A percentile compares a stretch with the other conserved stretches of the same genome.
phyloP scores from a whole-genome alignment of 2,113 vertebrate species.

The Albula goreensis region DNA sequence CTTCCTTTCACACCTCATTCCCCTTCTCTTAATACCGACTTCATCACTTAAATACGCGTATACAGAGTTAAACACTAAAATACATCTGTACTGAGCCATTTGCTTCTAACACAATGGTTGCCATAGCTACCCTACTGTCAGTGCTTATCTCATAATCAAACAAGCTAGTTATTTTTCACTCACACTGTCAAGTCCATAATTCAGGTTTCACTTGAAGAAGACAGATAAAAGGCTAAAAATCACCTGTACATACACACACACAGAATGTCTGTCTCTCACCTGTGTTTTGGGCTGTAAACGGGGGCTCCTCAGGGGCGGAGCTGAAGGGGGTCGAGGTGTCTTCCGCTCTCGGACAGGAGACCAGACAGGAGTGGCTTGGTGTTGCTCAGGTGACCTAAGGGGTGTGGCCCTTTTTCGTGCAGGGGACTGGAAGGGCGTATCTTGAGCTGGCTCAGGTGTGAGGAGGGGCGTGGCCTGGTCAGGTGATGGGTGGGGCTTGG shows the following conservation, averaged over 20 bases:
- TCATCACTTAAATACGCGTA: too few species aligned
- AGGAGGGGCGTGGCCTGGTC: slow-evolving; percentile 7
- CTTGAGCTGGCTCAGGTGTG: not conserved
- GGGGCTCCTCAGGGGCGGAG: slow-evolving; percentile 40
- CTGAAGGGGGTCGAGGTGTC: not conserved
- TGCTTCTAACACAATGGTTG: too few species aligned
- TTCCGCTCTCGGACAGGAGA: not conserved
- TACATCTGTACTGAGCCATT: too few species aligned
- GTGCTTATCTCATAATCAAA: too few species aligned
- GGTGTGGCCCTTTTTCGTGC: slow-evolving; percentile 38
- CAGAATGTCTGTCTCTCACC: slow-evolving; percentile 33
- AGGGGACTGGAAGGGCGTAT: slow-evolving; percentile 25
- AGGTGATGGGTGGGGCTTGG: not conserved
- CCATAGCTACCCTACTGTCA: too few species aligned
- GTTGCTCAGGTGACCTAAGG: slow-evolving; percentile 32
- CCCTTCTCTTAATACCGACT: not conserved
- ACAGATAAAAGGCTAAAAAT: too few species aligned
- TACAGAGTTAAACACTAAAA: too few species aligned
- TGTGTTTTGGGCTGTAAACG: slow-evolving; percentile 34
- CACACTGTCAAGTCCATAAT: too few species aligned
- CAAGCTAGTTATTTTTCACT: too few species aligned
- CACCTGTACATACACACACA: too few species aligned
- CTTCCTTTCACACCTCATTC: not conserved
- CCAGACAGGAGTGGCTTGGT: slow-evolving; percentile 8
- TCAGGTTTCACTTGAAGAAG: too few species aligned